Evolutionary conservation across 2,797 vertebrate species (phyloP).

Genomic region (Acrossocheilus wenchowensis): DNA sequence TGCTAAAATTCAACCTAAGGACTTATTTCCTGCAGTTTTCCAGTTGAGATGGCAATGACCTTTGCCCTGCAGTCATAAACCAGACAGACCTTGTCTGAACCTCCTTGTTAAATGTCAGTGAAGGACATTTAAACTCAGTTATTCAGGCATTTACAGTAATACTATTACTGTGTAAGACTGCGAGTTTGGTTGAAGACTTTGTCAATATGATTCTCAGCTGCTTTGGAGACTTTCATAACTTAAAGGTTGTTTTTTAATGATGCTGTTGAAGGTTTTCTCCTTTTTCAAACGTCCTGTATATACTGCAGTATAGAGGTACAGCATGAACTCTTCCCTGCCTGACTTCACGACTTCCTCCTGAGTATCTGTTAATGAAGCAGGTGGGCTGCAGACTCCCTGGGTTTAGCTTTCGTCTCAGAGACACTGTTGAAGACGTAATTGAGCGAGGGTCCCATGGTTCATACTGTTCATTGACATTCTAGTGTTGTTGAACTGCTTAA

Average conservation of each 20-base stretch:
- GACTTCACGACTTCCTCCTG: not conserved
- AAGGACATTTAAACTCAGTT: conserved; percentile 1
- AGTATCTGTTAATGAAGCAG: not conserved
- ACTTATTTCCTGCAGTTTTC: not conserved
- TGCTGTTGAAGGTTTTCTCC: not conserved
- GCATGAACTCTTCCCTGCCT: not conserved
- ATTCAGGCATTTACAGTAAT: not conserved
- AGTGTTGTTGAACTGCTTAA: not conserved
- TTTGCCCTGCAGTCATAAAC: conserved; percentile 16
- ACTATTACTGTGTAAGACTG: too few species aligned
- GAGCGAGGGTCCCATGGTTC: not conserved
- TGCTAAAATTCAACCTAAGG: not conserved
- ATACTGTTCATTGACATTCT: conserved; percentile 1
- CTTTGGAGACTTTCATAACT: not conserved
- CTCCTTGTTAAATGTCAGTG: not conserved
- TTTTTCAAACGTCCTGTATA: not conserved
- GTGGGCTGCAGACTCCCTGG: not conserved
- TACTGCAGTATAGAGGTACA: not conserved
- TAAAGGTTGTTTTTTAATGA: not conserved
- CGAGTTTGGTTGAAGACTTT: not conserved
- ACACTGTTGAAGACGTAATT: conserved; percentile 31
- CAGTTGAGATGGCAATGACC: not conserved
- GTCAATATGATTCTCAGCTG: not conserved
- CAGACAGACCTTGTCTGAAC: not conserved
- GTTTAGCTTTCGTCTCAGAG: not conserved